Evolutionary conservation across 2,797 vertebrate genomes (phyloP), one percentile per base, ranked within the genome.

Genomic region (Oreochromis mossambicus): DNA sequence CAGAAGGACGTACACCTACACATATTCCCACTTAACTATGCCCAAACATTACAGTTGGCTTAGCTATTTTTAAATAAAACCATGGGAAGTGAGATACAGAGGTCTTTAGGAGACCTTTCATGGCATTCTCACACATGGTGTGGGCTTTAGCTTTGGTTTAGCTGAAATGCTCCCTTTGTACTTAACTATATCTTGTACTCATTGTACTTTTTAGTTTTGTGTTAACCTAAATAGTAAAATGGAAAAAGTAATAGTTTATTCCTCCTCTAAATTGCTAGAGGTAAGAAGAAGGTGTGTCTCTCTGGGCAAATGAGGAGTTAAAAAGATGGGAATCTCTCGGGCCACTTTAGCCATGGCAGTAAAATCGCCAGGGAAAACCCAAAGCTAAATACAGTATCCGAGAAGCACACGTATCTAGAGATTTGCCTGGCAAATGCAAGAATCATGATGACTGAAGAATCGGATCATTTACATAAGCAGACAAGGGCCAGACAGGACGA

Each of bases 341-440:
- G 63, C 13, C 11, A 8, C 81, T 83, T 29, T 29, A 77, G 82
- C 38, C 55, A 77, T 19, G 50, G 56, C 55, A 84, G 24, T 9
- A 48, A 88, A 89, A 87, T 89, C 82, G 81, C 87, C 61, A 17
- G 82, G 80, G 80, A 87, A 66, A 50, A 84, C 87, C 38, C 66
- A 79, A 88, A 88, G 85, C 87, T 91, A 88, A 91, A 93, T 68
- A 66, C 24, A 81, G 76, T 73, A 87, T 83, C 87, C 86, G 21
- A 86, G 32, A 85, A 83, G 89, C 29, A 6, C 51, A 83, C 6
- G 63, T 50, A 68, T 73, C 84, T 34, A 79, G 14, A 85, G 83
- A 93, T 93, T 91, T 87, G 81, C 58, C 46, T 54, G 41, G 87
- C 85, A 93, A 94, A 92, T 89, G 83, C 81, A 78, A 26, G n/a